Conservation (phyloP, 2,888 invertebrate genomes). For the Stegana nigrithorax region DNA sequence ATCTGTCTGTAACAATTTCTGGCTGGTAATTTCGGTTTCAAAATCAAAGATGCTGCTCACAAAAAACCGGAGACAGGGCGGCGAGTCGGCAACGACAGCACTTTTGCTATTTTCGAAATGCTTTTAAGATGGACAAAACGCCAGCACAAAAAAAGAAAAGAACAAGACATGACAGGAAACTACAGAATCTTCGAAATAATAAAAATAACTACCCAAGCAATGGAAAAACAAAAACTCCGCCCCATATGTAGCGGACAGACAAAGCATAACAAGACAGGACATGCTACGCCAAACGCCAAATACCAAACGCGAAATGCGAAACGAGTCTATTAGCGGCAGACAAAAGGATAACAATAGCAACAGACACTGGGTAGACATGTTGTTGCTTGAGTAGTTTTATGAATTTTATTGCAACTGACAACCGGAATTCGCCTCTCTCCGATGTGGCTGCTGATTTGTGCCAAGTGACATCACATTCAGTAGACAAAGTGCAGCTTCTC, state of each 20-base stretch:
- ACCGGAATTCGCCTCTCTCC: slow-evolving; percentile 34
- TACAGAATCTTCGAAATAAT: slow-evolving; percentile 55
- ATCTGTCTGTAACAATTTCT: slow-evolving; percentile 16
- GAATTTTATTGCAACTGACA: slow-evolving; percentile 55
- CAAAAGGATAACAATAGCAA: slow-evolving; percentile 28
- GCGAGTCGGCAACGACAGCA: neutral
- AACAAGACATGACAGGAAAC: slow-evolving; percentile 46
- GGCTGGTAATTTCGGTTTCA: slow-evolving; percentile 5
- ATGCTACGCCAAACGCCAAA: too few relatives aligned
- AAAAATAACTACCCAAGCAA: slow-evolving; percentile 52
- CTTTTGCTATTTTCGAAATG: neutral
- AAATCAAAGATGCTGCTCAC: slow-evolving; percentile 5
- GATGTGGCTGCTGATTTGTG: too few relatives aligned
- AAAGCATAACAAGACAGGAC: slow-evolving; percentile 8
- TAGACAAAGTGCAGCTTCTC: neutral
- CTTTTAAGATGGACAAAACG: slow-evolving; percentile 4
- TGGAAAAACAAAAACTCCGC: neutral
- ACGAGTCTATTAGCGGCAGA: slow-evolving; percentile 54
- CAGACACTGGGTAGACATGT: neutral
- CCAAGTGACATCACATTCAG: slow-evolving; percentile 5
- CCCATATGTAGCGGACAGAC: slow-evolving; percentile 40
- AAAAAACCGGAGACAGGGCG: neutral
- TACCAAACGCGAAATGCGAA: slow-evolving; percentile 35
- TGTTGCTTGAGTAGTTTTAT: slow-evolving; percentile 53
- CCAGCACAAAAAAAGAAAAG: slow-evolving; percentile 10